These are phyloP conservation scores for Azemiops feae DNA, from an alignment of 2,113 vertebrate genomes.

Conservation along the genomic window DNA sequence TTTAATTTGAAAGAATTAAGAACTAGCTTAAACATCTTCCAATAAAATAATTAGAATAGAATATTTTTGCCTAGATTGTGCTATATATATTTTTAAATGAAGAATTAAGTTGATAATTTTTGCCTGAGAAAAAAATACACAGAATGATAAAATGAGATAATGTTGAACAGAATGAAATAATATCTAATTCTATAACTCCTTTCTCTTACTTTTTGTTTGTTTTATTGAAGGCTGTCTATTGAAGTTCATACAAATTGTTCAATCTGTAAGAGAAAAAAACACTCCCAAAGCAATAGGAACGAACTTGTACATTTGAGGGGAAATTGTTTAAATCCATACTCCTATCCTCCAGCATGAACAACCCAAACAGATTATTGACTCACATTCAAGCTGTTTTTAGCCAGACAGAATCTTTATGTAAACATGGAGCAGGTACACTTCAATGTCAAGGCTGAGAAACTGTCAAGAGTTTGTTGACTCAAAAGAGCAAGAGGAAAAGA, in stretches of 20 bases:
- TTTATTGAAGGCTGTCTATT: slow-evolving; percentile 12
- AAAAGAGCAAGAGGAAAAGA: background rate
- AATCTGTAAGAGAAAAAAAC: background rate
- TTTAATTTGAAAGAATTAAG: slow-evolving; percentile 1
- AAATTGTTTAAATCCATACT: background rate
- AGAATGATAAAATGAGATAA: slow-evolving; percentile 37
- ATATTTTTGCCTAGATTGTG: background rate
- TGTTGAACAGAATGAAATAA: slow-evolving; percentile 56
- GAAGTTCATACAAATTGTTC: background rate
- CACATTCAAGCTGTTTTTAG: background rate
- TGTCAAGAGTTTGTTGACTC: background rate
- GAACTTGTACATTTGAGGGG: background rate
- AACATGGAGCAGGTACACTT: background rate
- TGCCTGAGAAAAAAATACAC: slow-evolving; percentile 25
- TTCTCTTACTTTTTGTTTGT: background rate
- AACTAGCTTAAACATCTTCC: background rate
- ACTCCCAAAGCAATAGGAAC: background rate
- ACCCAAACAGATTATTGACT: background rate
- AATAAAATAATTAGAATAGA: background rate
- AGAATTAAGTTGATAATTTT: slow-evolving; percentile 16
- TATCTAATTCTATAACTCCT: slow-evolving; percentile 61
- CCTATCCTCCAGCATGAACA: background rate
- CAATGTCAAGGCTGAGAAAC: background rate
- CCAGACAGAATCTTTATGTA: background rate
- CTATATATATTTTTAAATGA: background rate